A percentile compares a stretch with the other conserved stretches of the same genome.
Conservation (phyloP, 2,888 invertebrate genomes). For the Dynastes tityus region DNA sequence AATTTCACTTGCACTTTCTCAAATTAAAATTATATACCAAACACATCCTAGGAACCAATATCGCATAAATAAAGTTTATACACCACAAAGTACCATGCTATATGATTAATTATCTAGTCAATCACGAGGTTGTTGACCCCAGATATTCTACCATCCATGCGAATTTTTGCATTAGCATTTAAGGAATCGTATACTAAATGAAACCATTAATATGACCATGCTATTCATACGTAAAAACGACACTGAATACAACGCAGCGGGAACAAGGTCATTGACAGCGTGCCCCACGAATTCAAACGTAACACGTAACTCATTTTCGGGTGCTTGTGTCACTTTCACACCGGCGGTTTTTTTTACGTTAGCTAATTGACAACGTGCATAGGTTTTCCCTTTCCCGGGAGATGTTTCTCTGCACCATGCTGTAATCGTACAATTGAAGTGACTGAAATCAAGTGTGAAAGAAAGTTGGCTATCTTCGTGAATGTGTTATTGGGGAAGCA, state of each 20-base stretch:
- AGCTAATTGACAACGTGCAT: neutral
- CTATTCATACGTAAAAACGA: neutral
- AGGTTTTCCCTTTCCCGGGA: neutral
- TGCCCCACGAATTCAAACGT: neutral
- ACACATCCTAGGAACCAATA: no score
- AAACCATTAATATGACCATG: no score
- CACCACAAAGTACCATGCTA: no score
- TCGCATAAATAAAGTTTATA: no score
- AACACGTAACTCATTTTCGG: neutral
- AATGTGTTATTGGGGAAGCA: neutral
- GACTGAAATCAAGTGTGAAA: neutral
- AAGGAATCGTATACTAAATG: no score
- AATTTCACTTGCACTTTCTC: no score
- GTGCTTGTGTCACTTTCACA: neutral
- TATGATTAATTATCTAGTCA: no score
- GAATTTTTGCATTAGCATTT: no score
- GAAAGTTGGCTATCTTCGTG: neutral
- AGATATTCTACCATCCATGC: no score
- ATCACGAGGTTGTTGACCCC: no score
- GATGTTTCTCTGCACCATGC: neutral
- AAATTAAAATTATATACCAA: no score
- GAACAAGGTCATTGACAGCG: neutral
- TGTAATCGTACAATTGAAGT: neutral
- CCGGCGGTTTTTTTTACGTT: neutral
- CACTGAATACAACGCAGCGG: neutral